phyloP scores from a whole-genome alignment of 1,140 invertebrate genomes.

The Helicoverpa armigera region DNA sequence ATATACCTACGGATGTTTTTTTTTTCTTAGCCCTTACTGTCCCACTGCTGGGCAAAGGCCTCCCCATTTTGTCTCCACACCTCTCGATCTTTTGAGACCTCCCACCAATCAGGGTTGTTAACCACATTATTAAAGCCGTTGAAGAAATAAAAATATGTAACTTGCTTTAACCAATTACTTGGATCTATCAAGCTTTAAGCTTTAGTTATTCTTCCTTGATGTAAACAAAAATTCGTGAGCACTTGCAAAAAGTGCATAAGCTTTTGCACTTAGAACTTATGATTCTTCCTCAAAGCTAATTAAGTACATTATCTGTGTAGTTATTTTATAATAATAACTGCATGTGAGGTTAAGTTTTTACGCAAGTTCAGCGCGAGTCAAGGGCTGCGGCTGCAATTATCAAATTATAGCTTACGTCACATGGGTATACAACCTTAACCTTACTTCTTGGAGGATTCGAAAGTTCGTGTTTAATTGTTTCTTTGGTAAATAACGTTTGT shows the following conservation, averaged over 20 bases:
- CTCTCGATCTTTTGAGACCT: too few species aligned
- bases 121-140: not conserved
- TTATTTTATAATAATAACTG: not conserved
- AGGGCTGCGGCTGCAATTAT: slow-evolving; percentile 51
- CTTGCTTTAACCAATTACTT: not conserved
- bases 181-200: not conserved
- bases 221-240: not conserved
- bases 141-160: not conserved
- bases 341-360: slow-evolving; percentile 41
- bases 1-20: too few species aligned
- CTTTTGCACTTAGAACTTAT: too few species aligned
- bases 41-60: too few species aligned
- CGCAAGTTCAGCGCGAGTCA: slow-evolving; percentile 42
- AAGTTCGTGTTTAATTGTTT: slow-evolving; percentile 17
- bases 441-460: slow-evolving; percentile 24
- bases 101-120: too few species aligned
- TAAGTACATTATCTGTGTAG: not conserved
- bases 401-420: slow-evolving; percentile 50
- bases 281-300: too few species aligned
- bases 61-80: too few species aligned
- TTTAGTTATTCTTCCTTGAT: not conserved
- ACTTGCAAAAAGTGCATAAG: not conserved
- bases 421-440: slow-evolving; percentile 10
- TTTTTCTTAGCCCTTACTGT: too few species aligned
- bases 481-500: too few species aligned